phyloP scores from a whole-genome alignment of 2,113 vertebrate genomes.

The Lontra canadensis region DNA sequence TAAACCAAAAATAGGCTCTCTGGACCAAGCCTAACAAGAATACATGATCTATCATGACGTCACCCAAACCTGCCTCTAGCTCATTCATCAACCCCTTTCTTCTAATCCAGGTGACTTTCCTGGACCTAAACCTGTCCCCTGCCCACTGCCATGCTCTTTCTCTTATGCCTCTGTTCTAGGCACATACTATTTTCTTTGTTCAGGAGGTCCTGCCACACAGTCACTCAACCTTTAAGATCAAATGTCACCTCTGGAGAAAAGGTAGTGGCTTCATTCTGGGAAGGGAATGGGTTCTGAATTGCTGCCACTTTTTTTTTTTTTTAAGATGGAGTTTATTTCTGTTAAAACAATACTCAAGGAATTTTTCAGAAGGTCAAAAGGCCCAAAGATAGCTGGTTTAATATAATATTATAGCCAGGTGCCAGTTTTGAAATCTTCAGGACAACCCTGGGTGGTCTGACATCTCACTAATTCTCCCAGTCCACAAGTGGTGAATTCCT shows the following conservation, averaged over 20 bases:
- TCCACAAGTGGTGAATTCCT: neutral
- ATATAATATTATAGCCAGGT: neutral
- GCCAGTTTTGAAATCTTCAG: neutral
- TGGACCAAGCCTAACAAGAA: neutral
- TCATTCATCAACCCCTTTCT: neutral
- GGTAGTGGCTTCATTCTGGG: neutral
- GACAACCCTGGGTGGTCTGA: neutral
- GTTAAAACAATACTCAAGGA: slow-evolving; percentile 18
- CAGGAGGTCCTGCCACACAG: neutral
- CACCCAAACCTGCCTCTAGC: neutral
- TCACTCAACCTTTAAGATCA: neutral
- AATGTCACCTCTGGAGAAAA: slow-evolving; percentile 29
- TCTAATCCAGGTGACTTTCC: neutral
- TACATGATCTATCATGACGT: neutral
- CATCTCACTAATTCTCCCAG: neutral
- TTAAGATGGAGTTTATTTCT: neutral
- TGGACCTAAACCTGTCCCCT: neutral
- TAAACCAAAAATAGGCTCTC: neutral
- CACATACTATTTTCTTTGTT: slow-evolving; percentile 11
- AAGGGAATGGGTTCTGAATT: neutral
- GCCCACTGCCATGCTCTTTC: neutral
- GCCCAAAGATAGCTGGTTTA: neutral
- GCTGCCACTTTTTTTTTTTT: neutral
- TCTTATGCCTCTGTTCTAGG: neutral
- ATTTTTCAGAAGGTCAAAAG: slow-evolving; percentile 1